Percentiles rank a stretch among this genome's conserved stretches.
Evolutionary conservation across 2,888 invertebrate species (phyloP).

Genomic region (Melipona bicolor): DNA sequence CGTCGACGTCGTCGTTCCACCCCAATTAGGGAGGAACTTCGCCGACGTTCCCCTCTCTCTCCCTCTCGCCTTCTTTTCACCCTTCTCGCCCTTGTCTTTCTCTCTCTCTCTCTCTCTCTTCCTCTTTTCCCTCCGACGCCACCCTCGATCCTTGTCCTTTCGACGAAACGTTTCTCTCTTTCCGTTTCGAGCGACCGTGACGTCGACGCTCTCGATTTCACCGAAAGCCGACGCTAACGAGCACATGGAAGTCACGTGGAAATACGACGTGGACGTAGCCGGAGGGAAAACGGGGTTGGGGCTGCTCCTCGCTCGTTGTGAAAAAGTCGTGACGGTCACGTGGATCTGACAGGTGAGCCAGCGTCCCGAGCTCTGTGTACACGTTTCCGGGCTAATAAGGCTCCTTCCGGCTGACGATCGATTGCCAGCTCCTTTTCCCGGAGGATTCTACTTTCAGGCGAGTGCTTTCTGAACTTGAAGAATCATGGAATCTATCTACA

Average conservation of each 20-base stretch:
- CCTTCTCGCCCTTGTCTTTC: slow-evolving; percentile 10
- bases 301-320: slow-evolving; percentile 37
- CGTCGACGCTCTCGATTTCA: slow-evolving; percentile 82
- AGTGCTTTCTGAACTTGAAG: neutral
- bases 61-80: slow-evolving; percentile 25
- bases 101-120: slow-evolving; percentile 35
- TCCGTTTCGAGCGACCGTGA: slow-evolving; percentile 56
- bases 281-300: slow-evolving; percentile 28
- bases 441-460: neutral
- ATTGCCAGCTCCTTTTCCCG: neutral
- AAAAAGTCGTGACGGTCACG: slow-evolving; percentile 72
- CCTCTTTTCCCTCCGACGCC: slow-evolving; percentile 32
- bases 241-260: slow-evolving; percentile 84
- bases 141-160: slow-evolving; percentile 23
- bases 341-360: slow-evolving; percentile 77
- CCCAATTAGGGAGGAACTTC: slow-evolving; percentile 81
- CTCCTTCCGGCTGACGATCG: slow-evolving; percentile 16
- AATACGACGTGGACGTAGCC: slow-evolving; percentile 67
- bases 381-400: slow-evolving; percentile 51
- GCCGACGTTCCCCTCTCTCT: slow-evolving; percentile 65
- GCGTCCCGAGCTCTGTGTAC: slow-evolving; percentile 22
- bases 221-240: slow-evolving; percentile 84
- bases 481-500: neutral
- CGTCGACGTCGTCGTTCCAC: slow-evolving; percentile 68
- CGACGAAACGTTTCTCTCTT: slow-evolving; percentile 33